Evolutionary conservation across 2,888 invertebrate genomes (phyloP), one percentile per base, ranked within the genome.

Genomic region (Homarus gammarus): DNA sequence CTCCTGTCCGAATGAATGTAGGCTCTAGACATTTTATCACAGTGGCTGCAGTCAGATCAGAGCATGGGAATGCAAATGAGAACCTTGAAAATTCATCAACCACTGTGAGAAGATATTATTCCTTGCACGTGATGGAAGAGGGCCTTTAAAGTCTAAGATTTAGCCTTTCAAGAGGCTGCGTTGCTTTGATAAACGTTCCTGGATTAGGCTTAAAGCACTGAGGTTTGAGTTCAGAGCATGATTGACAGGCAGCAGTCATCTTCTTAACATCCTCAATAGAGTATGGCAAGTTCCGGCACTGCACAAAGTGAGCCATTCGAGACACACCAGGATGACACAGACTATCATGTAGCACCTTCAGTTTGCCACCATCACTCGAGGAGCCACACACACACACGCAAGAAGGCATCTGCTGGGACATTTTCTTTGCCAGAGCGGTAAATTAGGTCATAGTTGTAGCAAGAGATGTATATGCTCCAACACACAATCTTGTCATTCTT

Each of bases 41-140:
- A 36, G 88, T 90, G 10, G 18, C 31, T n/a, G 90, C 56, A 38
- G 88, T 87, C 81, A 92, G 91, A 83, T 92, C 90, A 12, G 83
- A 10, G 44, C 5, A 92, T 49, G 92, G 77, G n/a, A 92, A 88
- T 5, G 92, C 92, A 89, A 92, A 93, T 3, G 92, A 91, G 83
- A 92, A 92, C 77, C 91, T 75, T 0, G 92, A 92, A 61, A 72
- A 92, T 68, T 92, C 92, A 81, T 93, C 92, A 15, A 92, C 84
- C 22, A 92, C 77, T 10, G 84, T 91, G 12, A 92, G 84, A 18
- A 92, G 38, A 36, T 91, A 92, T 64, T 90, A 70, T 92, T 92
- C 31, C 56, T 79, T 18, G n/a, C n/a, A n/a, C n/a, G 18, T 38
- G 92, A 92, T 22, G 92, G 90, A 15, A 92, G 36, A 36, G 92